phyloP scores from a whole-genome alignment of 2,888 invertebrate genomes.

The Drosophila tanythrix region DNA sequence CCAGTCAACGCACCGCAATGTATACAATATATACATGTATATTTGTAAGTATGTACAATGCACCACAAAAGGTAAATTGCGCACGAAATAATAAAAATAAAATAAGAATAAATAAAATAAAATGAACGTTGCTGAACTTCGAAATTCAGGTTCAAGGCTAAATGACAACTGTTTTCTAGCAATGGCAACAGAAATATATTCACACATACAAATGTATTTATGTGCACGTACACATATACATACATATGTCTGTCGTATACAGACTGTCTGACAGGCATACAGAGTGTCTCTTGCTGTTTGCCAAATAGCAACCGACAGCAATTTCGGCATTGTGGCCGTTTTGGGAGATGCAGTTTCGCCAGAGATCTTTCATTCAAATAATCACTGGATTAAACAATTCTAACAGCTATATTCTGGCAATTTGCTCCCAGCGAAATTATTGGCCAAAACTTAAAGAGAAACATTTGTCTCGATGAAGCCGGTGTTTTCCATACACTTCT shows the following conservation, averaged over 20 bases:
- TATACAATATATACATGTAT: slow-evolving; percentile 1
- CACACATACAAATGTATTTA: neutral
- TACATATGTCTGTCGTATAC: neutral
- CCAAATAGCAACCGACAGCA: neutral
- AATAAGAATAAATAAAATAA: slow-evolving; percentile 4
- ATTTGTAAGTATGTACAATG: neutral
- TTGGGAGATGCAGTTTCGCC: neutral
- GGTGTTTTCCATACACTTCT: neutral
- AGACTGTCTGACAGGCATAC: neutral
- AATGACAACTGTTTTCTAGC: slow-evolving; percentile 66
- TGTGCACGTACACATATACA: neutral
- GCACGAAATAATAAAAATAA: slow-evolving; percentile 21
- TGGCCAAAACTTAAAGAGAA: neutral
- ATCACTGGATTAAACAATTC: neutral
- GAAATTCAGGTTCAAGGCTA: slow-evolving; percentile 74
- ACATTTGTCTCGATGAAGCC: neutral
- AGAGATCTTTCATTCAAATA: neutral
- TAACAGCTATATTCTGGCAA: neutral
- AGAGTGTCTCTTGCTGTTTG: slow-evolving; percentile 1
- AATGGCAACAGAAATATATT: slow-evolving; percentile 24
- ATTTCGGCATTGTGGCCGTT: neutral
- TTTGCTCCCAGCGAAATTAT: neutral
- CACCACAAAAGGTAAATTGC: slow-evolving; percentile 49
- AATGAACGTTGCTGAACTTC: slow-evolving; percentile 53
- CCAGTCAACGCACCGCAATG: slow-evolving; percentile 38